Evolutionary conservation across 2,888 invertebrate species (phyloP).

Genomic region (Chymomyza caudatula): DNA sequence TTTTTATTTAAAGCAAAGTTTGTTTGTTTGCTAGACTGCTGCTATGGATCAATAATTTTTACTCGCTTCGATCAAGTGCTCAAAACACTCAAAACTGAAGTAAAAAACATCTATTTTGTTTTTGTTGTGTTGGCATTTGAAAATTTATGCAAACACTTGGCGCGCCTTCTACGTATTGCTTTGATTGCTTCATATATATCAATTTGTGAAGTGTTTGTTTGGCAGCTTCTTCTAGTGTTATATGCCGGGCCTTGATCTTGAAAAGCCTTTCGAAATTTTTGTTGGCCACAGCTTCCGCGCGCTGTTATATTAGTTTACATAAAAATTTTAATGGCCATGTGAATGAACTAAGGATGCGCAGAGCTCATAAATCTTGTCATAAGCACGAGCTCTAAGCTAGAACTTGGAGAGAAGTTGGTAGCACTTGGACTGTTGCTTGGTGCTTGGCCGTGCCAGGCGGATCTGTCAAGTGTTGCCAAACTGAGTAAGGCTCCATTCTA

Average conservation of each 20-base stretch:
- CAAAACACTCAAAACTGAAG: background rate
- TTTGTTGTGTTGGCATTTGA: conserved; percentile 35
- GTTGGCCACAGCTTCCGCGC: conserved; percentile 48
- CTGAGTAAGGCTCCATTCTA: conserved; percentile 40
- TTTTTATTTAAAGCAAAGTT: conserved; percentile 52
- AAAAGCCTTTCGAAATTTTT: conserved; percentile 65
- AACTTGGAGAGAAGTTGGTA: background rate
- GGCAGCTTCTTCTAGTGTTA: conserved; percentile 5
- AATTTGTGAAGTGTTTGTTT: conserved; percentile 50
- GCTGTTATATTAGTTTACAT: conserved; percentile 1
- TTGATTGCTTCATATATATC: conserved; percentile 58
- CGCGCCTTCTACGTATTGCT: conserved; percentile 58
- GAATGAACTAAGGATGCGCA: conserved; percentile 71
- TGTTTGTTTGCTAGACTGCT: conserved; percentile 23
- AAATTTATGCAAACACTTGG: conserved; percentile 65
- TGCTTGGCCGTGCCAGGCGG: conserved; percentile 74
- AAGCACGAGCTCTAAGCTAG: background rate
- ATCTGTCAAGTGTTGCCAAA: conserved; percentile 38
- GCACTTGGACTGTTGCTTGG: conserved; percentile 28
- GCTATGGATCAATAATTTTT: conserved; percentile 33
- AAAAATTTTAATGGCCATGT: conserved; percentile 51
- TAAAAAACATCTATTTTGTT: background rate
- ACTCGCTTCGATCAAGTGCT: conserved; percentile 26
- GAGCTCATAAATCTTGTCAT: conserved; percentile 35
- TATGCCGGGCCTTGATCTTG: conserved; percentile 58